Base-by-base conservation (phyloP, 2,113 vertebrate species). In the Cranoglanis bouderius region DNA sequence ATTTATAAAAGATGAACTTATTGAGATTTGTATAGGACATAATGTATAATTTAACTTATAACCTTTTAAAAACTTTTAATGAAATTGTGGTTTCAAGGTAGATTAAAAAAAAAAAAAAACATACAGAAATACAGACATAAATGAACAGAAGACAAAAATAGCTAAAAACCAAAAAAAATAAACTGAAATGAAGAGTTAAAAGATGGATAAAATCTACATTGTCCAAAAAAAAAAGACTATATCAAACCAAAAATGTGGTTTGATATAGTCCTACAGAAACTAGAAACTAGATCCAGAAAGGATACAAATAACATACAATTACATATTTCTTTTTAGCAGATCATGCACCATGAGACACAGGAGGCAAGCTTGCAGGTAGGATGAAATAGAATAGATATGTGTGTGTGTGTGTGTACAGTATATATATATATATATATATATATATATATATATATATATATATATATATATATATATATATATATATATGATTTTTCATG, bases 301-400 rank as follows among this genome's bases (percentile, higher is more conserved):
- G 83, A 65, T 29, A 78, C 57, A 84, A 65, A 65, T 40, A 82
- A 57, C 43, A 81, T 24, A 57, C 32, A 32, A 55, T 19, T 0
- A 80, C n/a, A 81, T 35, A 55, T 81, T 55, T 16, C 29, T 35
- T 78, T 78, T 81, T 55, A 55, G 78, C 78, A 81, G 29, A 53
- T 55, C 78, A 96, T 96, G 96, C 96, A 94, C 87, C 85, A 91
- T 82, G 53, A 90, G 84, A 91, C 74, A 78, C 82, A 85, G 95
- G 95, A 93, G 94, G 95, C 95, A 96, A 96, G 95, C 95, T 94
- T 95, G 95, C 94, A 94, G 93, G 95, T 83, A 89, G 89, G 89
- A 67, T 67, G 94, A 94, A 94, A 93, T 94, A 67, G 46, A n/a
- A n/a, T n/a, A n/a, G n/a, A n/a, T n/a, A n/a, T n/a, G n/a, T n/a